Conservation (phyloP, 2,113 vertebrate species). For the Varanus salvator region DNA sequence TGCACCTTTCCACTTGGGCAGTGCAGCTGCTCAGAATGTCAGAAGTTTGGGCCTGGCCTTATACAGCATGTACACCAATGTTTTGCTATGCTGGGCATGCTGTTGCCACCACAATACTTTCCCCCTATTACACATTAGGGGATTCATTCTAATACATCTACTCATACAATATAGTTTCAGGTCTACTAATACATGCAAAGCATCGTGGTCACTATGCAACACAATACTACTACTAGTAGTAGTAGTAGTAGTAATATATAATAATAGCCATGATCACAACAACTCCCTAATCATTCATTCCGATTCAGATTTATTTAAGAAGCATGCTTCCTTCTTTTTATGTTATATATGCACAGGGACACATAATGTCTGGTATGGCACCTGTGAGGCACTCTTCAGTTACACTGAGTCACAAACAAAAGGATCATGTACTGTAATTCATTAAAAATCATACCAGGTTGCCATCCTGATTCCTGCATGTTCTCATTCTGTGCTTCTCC, state of each 20-base stretch:
- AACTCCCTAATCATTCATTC: neutral
- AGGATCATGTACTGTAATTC: neutral
- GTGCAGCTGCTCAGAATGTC: neutral
- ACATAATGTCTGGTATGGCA: neutral
- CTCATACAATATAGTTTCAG: neutral
- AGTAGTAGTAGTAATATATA: neutral
- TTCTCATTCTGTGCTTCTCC: neutral
- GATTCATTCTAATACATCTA: neutral
- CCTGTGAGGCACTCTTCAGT: neutral
- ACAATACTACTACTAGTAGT: neutral
- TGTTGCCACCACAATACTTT: neutral
- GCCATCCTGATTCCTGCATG: neutral
- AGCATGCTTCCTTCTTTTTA: neutral
- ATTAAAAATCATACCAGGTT: neutral
- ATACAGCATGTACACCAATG: neutral
- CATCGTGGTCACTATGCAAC: neutral
- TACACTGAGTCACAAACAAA: neutral
- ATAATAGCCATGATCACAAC: neutral
- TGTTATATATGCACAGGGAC: neutral
- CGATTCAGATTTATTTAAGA: neutral
- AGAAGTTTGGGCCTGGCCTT: neutral
- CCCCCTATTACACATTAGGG: neutral
- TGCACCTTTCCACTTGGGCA: neutral
- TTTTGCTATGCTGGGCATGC: neutral
- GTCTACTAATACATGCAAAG: neutral